Evolutionary conservation across 2,113 vertebrate genomes (phyloP).

Genomic region (Brachyhypopomus occidentalis): DNA sequence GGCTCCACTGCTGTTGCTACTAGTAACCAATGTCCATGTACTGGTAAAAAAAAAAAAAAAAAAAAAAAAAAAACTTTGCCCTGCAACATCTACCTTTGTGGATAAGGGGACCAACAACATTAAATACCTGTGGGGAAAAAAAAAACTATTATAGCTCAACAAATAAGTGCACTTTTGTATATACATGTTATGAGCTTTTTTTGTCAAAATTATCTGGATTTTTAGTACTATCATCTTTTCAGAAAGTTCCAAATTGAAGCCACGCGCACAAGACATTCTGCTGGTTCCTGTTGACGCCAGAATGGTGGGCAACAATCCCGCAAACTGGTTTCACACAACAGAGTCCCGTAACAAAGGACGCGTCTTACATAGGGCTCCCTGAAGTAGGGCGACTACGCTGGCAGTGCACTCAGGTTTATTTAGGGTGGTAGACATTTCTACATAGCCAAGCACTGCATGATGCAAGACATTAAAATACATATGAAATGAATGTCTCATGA

Average conservation of each 20-base stretch:
- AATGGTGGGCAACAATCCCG: background rate
- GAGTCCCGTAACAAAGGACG: background rate
- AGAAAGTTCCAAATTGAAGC: background rate
- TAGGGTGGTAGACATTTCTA: constrained; percentile 10
- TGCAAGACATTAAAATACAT: constrained; percentile 18
- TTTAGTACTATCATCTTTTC: background rate
- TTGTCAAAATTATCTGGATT: background rate
- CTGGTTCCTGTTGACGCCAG: background rate
- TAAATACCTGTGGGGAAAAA: no score
- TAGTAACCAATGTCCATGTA: constrained; percentile 8
- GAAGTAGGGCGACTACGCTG: background rate
- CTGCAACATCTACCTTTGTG: no score
- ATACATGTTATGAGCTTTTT: background rate
- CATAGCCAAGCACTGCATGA: constrained; percentile 15
- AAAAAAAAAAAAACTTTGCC: no score
- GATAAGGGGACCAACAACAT: no score
- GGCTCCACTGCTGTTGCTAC: constrained; percentile 21
- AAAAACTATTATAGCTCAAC: no score
- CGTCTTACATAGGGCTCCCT: background rate
- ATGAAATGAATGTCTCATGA: constrained; percentile 13
- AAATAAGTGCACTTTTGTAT: no score
- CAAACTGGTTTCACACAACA: constrained; percentile 1
- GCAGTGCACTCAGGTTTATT: background rate
- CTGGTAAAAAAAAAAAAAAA: background rate
- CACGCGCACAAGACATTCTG: background rate